Base-by-base conservation (phyloP, 2,113 vertebrate genomes). In the Mastomys coucha region DNA sequence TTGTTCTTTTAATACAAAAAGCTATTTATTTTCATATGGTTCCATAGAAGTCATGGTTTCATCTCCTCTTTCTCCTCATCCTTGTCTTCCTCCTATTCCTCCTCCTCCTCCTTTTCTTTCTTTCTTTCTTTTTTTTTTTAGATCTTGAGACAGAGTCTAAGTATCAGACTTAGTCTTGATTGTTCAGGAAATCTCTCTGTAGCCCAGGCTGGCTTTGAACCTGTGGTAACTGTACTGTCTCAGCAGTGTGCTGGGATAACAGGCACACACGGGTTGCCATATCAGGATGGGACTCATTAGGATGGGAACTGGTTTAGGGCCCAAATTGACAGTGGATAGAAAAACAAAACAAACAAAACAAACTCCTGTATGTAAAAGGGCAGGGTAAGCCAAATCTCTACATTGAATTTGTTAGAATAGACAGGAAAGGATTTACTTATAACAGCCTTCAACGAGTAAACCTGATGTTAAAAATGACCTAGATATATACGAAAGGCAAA, bases 401-500 rank as follows among this genome's bases (percentile, higher is more conserved):
- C 14, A 81, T 67, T 20, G 89, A 85, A 3, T 94, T 93, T 90
- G 8, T 88, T 94, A 53, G 65, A 58, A 36, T 45, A 82, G 13
- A 60, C 60, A 78, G 73, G 53, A 42, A 88, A 45, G 69, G n/a
- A 91, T 84, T 92, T 91, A 72, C 26, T 89, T 91, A 63, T 89
- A 76, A 84, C 84, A 93, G 10, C 19, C 31, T 95, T 92, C 4
- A 53, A 75, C 75, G 69, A 89, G 70, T 39, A 89, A 95, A 45
- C 86, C 96, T 82, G 24, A 49, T 92, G 49, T 91, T 94, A 91
- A 53, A 90, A 95, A 94, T 95, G 73, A 95, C 28, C 14, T 96
- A 95, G 72, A 89, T 69, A 76, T 45, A 33, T 10, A 51, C 73
- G 78, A 91, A 65, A 42, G 80, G 90, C 80, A 84, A 93, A 39